Conservation (phyloP, 1,140 invertebrate genomes). For the Brevipalpus yothersi region DNA sequence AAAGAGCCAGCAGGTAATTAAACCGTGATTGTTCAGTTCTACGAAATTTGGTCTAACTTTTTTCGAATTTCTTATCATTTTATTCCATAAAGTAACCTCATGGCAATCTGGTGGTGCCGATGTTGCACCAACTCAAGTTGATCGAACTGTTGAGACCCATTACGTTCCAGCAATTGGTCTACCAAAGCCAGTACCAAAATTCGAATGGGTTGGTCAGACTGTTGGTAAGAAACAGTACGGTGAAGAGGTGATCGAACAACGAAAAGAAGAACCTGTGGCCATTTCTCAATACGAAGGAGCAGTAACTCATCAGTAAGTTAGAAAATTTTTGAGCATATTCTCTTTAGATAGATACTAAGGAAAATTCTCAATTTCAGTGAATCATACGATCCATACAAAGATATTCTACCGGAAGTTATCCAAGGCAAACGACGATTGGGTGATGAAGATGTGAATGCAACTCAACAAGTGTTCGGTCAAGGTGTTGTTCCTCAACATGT, state of each 20-base stretch:
- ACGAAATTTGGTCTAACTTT: neutral
- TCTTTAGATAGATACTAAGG: neutral
- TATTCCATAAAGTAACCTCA: neutral
- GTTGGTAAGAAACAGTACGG: neutral
- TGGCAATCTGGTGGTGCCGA: neutral
- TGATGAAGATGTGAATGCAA: neutral
- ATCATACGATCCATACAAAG: neutral
- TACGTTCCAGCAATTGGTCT: neutral
- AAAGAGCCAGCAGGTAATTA: neutral
- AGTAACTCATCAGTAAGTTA: neutral
- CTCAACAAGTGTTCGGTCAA: neutral
- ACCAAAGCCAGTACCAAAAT: neutral
- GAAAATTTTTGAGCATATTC: neutral
- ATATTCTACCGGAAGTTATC: neutral
- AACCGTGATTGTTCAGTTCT: neutral
- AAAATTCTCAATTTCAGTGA: neutral
- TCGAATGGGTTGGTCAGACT: neutral
- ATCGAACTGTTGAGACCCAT: neutral
- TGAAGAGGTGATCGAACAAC: neutral
- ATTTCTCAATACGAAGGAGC: neutral
- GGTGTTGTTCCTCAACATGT: neutral
- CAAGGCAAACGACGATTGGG: neutral
- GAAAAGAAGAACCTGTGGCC: neutral
- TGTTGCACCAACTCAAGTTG: neutral
- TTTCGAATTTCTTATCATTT: neutral